Conservation (phyloP, 53 echinoderm and acorn worm species). For the Hippasteria phrygiana region DNA sequence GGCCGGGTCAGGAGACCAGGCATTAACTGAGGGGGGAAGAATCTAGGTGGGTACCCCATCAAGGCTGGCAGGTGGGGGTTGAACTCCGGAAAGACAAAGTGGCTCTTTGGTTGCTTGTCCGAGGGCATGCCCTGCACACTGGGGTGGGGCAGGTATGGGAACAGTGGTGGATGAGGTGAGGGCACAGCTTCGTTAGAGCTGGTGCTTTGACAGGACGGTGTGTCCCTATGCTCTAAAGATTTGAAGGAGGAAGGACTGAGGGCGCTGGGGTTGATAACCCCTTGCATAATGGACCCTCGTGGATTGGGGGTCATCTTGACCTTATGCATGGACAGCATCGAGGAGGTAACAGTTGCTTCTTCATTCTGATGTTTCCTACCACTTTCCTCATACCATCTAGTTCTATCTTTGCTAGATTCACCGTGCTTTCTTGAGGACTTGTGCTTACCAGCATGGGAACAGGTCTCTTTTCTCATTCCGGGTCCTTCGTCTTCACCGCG, state of each 20-base stretch:
- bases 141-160: constrained; percentile 52
- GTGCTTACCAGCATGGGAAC: not conserved
- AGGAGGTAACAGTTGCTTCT: not conserved
- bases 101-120: constrained; percentile 52
- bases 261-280: constrained; percentile 82
- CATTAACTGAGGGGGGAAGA: constrained; percentile 58
- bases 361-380: not conserved
- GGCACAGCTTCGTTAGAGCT: constrained; percentile 49
- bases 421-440: constrained; percentile 8
- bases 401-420: constrained; percentile 39
- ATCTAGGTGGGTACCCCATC: constrained; percentile 45
- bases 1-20: constrained; percentile 64
- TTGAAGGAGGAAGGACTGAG: constrained; percentile 41
- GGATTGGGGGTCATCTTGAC: constrained; percentile 94
- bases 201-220: constrained; percentile 54
- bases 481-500: constrained; percentile 23
- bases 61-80: constrained; percentile 44
- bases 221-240: constrained; percentile 45
- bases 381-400: constrained; percentile 29
- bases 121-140: constrained; percentile 31
- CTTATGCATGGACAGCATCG: not conserved
- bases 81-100: constrained; percentile 57
- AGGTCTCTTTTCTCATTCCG: not conserved
- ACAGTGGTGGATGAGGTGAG: constrained; percentile 35
- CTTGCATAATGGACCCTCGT: constrained; percentile 97